Evolutionary conservation across 2,797 vertebrate species (phyloP).

Genomic region (Meriones psammophilus): DNA sequence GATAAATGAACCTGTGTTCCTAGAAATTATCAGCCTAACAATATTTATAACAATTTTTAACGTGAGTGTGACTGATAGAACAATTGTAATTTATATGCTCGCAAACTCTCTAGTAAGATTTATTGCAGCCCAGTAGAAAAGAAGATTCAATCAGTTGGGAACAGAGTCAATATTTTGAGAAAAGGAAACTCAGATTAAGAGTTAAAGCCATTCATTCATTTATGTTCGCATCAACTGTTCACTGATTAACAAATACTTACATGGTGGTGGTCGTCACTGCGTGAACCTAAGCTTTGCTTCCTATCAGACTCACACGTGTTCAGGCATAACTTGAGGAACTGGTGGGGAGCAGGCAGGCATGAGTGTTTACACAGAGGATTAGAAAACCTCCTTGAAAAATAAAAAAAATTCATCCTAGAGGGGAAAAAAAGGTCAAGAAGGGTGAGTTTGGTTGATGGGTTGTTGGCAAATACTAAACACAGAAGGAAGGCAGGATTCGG

Average conservation of each 20-base stretch:
- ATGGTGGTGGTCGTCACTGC: background rate
- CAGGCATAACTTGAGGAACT: conserved; percentile 60
- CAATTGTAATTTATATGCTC: background rate
- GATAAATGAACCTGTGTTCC: background rate
- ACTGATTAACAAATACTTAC: background rate
- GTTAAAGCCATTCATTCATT: background rate
- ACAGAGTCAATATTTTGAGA: conserved; percentile 49
- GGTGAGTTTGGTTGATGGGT: conserved; percentile 10
- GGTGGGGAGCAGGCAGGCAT: background rate
- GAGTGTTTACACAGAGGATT: conserved; percentile 54
- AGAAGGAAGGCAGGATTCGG: conserved; percentile 3
- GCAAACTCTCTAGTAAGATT: background rate
- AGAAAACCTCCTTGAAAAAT: conserved; percentile 59
- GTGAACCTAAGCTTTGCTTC: conserved; percentile 34
- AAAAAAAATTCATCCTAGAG: conserved; percentile 51
- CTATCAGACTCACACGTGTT: conserved; percentile 39
- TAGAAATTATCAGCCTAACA: background rate
- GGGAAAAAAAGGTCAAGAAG: conserved; percentile 21
- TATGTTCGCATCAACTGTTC: conserved; percentile 23
- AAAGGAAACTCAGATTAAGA: background rate
- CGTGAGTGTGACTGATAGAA: background rate
- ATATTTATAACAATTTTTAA: background rate
- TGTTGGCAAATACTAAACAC: conserved; percentile 44
- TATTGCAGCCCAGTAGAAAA: background rate
- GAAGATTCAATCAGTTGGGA: background rate